Evolutionary conservation across 2,888 invertebrate genomes (phyloP).

Genomic region (Acleris laterana): DNA sequence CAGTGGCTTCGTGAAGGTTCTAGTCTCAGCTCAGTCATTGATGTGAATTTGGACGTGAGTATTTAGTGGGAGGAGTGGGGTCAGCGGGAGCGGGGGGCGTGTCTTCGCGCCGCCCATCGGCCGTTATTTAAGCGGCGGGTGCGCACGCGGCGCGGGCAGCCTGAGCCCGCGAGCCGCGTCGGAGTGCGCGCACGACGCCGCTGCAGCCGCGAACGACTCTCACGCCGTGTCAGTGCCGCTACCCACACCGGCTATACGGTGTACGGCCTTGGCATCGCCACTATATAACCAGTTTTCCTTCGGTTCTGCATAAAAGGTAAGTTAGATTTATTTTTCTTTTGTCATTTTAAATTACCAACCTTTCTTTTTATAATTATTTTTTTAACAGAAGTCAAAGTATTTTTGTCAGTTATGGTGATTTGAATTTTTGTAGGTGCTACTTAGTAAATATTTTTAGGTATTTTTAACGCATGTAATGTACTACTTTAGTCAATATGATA

Average conservation of each 20-base stretch:
- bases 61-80: slow-evolving; percentile 49
- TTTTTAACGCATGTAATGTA: too few species aligned
- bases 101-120: slow-evolving; percentile 69
- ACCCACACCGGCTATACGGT: slow-evolving; percentile 16
- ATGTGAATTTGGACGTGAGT: neutral
- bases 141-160: slow-evolving; percentile 37
- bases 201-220: slow-evolving; percentile 18
- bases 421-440: too few species aligned
- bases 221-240: slow-evolving; percentile 10
- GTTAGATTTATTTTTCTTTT: neutral
- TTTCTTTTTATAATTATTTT: neutral
- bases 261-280: slow-evolving; percentile 28
- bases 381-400: too few species aligned
- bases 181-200: slow-evolving; percentile 15
- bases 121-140: slow-evolving; percentile 43
- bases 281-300: slow-evolving; percentile 24
- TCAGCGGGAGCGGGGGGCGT: slow-evolving; percentile 68
- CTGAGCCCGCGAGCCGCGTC: slow-evolving; percentile 26
- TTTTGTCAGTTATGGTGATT: too few species aligned
- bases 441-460: too few species aligned
- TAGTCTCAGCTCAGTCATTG: too few species aligned
- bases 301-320: slow-evolving; percentile 35
- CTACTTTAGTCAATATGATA: too few species aligned
- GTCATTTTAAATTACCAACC: neutral
- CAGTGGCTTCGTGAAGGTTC: too few species aligned